Base-by-base conservation (phyloP, 2,888 invertebrate species). In the Cyclophora punctaria region DNA sequence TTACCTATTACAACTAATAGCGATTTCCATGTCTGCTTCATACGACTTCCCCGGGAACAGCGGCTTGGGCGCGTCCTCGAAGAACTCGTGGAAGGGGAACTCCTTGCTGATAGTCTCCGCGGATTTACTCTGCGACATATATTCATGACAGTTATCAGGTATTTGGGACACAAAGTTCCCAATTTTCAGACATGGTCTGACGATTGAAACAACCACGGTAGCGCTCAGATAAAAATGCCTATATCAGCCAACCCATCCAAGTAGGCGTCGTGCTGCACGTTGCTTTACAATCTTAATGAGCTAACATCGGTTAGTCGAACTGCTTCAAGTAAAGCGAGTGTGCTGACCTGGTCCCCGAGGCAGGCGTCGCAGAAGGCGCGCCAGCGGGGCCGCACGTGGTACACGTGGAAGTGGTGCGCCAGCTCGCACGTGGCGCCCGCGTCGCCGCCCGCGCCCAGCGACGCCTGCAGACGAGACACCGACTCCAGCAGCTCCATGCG, bases 351-450 rank as follows among this genome's bases (percentile, higher is more conserved):
- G 40, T 78, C 75, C 5, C 64, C 64, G 0, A 66, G 55, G 49
- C 80, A 76, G n/a, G 67, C 66, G 48, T 75, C 72, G 51, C 93
- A 89, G 80, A 96, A 99, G 63, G 95, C 92, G 69, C 98, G 96
- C 98, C 98, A 99, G 49, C 97, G 90, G 0, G 98, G 94, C 55
- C 96, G 83, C 48, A 98, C 91, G 82, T 98, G 98, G 79, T 98
- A 98, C 46, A 98, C 92, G 81, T 95, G 98, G 85, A 99, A 99
- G 82, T 99, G 96, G 5, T 98, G 97, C 2, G 99, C 99, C 0
- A 99, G 98, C 86, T 99, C 99, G 79, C 99, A 99, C 0, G 99
- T 98, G 74, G 98, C 98, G 0, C 96, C 95, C 46, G 97, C 96
- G 76, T 98, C 98, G 48, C 93, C 91, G 66, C 97, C 91, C 0